Percentiles rank a stretch among this genome's conserved stretches.
Conservation (phyloP, 2,113 vertebrate genomes). For the Lophotis ruficrista region DNA sequence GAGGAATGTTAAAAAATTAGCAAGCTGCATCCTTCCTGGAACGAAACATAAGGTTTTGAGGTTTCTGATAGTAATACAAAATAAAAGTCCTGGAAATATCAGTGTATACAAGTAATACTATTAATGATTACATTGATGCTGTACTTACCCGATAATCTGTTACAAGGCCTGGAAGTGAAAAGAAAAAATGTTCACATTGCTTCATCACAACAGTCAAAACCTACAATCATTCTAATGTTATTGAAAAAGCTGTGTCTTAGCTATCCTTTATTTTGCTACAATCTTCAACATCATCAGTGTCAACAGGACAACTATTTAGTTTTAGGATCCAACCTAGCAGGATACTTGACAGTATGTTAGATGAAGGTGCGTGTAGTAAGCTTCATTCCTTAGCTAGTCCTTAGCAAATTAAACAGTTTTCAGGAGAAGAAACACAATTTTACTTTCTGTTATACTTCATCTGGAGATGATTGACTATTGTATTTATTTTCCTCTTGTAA, state of each 20-base stretch:
- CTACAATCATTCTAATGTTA: not conserved
- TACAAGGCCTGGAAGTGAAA: slow-evolving; percentile 83
- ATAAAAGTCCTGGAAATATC: not conserved
- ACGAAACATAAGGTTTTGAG: not conserved
- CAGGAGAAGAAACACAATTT: not conserved
- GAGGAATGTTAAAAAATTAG: not conserved
- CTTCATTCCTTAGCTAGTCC: not conserved
- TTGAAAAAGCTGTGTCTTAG: not conserved
- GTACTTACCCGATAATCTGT: slow-evolving; percentile 95
- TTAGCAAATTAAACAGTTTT: not conserved
- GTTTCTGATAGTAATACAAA: not conserved
- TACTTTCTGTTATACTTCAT: not conserved
- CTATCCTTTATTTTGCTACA: not conserved
- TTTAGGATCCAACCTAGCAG: not conserved
- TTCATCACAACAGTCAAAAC: not conserved
- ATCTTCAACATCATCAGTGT: not conserved
- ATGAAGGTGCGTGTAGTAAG: not conserved
- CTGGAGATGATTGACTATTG: not conserved
- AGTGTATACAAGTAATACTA: not conserved
- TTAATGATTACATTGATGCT: not conserved
- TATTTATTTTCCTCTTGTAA: not conserved
- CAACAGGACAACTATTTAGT: not conserved
- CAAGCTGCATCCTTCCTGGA: not conserved
- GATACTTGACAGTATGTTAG: not conserved
- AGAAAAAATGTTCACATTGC: not conserved